Evolutionary conservation across 2,888 invertebrate species (phyloP), one percentile per base, ranked within the genome.

Genomic region (Operophtera brumata): DNA sequence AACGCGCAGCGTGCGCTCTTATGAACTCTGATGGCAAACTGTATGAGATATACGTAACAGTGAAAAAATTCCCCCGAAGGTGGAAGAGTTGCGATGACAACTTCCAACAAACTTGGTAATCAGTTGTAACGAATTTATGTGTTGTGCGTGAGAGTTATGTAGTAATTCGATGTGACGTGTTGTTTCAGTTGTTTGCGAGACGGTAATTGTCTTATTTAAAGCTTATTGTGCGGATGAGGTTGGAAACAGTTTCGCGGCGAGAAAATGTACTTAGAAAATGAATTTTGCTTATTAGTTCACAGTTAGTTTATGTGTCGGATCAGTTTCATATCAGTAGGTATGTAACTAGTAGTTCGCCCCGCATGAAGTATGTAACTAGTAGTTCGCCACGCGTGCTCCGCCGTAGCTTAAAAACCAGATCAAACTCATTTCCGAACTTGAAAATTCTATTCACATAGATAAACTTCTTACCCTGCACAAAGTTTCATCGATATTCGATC

Each of bases 41-140:
- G 77, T 71, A 77, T 79, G 77, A 81, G 81, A 84, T 82, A 84
- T 84, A 82, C 75, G 76, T 77, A 82, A 86, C 84, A 86, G 87
- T 86, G 81, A 86, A 86, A 87, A 86, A 86, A 71, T 80, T 71
- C 68, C 73, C 72, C 76, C 70, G 65, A 77, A 83, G 84, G 83
- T 85, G 69, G 84, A 87, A 86, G 86, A 86, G 87, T 88, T 86
- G 86, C 65, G 86, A 84, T 84, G 88, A 89, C 86, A 88, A 84
- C 78, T 82, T 75, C 73, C 71, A 77, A 70, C 75, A 75, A 86
- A 89, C 77, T 89, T 87, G 74, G 80, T 88, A 87, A 89, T 88
- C 87, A 87, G 86, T 84, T 86, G 81, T 84, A 84, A 86, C 83
- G 77, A 86, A 89, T 87, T 88, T 88, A 88, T 84, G 83, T 80